Evolutionary conservation across 1,140 invertebrate genomes (phyloP).

Genomic region (Ips nitidus): DNA sequence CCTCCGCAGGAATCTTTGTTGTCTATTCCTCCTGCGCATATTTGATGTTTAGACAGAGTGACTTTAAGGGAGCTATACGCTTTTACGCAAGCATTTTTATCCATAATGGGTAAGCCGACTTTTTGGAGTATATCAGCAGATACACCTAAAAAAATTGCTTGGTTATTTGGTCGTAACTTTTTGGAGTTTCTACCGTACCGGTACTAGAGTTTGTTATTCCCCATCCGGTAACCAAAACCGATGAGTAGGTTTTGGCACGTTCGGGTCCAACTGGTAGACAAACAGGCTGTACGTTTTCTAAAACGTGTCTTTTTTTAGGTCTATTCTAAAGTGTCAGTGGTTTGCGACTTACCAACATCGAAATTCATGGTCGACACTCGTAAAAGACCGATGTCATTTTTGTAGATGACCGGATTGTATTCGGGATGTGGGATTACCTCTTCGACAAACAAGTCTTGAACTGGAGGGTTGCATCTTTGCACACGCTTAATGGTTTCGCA

Average conservation of each 20-base stretch:
- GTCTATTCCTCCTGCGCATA: conserved; percentile 62
- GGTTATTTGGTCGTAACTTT: conserved; percentile 3
- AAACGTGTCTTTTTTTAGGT: conserved; percentile 32
- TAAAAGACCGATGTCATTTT: conserved; percentile 66
- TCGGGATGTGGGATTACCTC: conserved; percentile 57
- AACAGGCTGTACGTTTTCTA: conserved; percentile 57
- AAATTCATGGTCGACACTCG: conserved; percentile 50
- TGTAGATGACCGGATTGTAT: conserved; percentile 52
- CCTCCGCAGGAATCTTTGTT: conserved; percentile 52
- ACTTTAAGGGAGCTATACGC: conserved; percentile 45
- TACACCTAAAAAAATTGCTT: conserved; percentile 36
- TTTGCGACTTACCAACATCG: conserved; percentile 16
- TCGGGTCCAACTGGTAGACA: conserved; percentile 58
- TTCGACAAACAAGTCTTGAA: conserved; percentile 62
- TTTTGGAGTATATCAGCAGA: conserved; percentile 56
- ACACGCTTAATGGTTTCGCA: conserved; percentile 57
- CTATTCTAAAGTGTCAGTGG: not conserved
- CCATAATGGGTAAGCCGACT: conserved; percentile 55
- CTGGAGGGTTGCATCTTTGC: conserved; percentile 56
- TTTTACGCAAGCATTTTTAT: conserved; percentile 52
- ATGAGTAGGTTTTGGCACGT: conserved; percentile 42
- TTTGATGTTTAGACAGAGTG: conserved; percentile 55
- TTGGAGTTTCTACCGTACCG: conserved; percentile 37
- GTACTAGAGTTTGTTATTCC: conserved; percentile 56
- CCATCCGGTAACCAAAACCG: conserved; percentile 61